Base-by-base conservation (phyloP, 2,888 invertebrate species). In the Drosophila greeni region DNA sequence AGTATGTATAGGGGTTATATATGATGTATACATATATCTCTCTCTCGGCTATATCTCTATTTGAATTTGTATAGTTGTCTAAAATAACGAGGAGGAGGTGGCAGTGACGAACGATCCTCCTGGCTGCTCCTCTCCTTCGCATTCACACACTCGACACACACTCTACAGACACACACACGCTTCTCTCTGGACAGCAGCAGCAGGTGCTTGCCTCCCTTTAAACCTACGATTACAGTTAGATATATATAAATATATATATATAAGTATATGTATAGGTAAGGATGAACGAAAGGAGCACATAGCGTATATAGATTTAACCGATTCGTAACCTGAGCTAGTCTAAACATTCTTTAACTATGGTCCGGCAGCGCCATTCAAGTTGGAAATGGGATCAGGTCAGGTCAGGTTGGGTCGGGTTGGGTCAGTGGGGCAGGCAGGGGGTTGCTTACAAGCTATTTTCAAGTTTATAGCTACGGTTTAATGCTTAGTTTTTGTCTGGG, bases 301-400 rank as follows among this genome's bases (percentile, higher is more conserved):
- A 16, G 55, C 55, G 36, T 43, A 18, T 58, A 68, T 51, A 53
- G 66, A 67, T 64, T 68, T 70, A 72, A 66, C 73, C 70, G 66
- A 74, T 64, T 62, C 45, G 73, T 80, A 84, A 84, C 84, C 84
- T 84, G 84, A 84, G 84, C 84, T 85, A 84, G 84, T 85, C 85
- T 84, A 85, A 84, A 82, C 65, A 84, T 76, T 82, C 64, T 68
- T 84, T 81, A 79, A 72, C 80, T 81, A 81, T 81, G 80, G 80
- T 81, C 84, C 82, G 61, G 52, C 51, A 72, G 84, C 51, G 77
- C 78, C 83, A 62, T 42, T 47, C 18, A 37, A 42, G 45, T 62
- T 36, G 42, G n/a, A 52, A 42, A 64, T 20, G 34, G 47, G 47
- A 34, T 45, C 31, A 20, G 36, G 29, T 26, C 23, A 37, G 37